Base-by-base conservation (phyloP, 2,113 vertebrate species). In the Podiceps cristatus region DNA sequence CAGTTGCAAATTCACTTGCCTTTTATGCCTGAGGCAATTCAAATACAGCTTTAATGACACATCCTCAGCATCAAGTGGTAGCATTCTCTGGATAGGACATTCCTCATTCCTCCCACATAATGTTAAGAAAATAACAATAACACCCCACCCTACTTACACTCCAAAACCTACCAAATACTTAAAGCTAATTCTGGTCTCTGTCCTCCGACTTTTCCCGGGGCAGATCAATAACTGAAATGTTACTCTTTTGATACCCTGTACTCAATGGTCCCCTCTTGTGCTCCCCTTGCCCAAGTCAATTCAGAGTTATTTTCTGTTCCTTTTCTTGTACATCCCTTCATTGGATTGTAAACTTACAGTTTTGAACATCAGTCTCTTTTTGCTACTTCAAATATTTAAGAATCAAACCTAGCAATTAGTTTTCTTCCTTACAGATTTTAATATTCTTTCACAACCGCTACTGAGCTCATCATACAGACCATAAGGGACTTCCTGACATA, bases 181-280 rank as follows among this genome's bases (percentile, higher is more conserved):
- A 69, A 45, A 69, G 20, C 9, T 24, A 69, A 62, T 56, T 89
- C 31, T 58, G 29, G 33, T 40, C 28, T 67, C 56, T 35, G 11
- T 11, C 47, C 79, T 60, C 18, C 52, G 28, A 74, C 12, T 74
- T 77, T 62, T 68, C 16, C 13, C 40, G 72, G 76, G 29, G 17
- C 42, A 68, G 44, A 63, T 40, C 42, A 67, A 3, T 25, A 45
- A 58, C 35, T 66, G 31, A 86, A 1, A 4, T 31, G 40, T 37
- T 17, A 18, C 37, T 44, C 13, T 75, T 91, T 80, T 55, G 37
- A 84, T 2, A 15, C 9, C 8, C n/a, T 52, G 5, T 45, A 64
- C n/a, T 45, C 58, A 16, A 6, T 28, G 28, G 64, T 40, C 9
- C 4, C 5, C 25, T 62, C 45, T 59, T 1, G 3, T 2, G 0